These are phyloP conservation scores for Fulmarus glacialis DNA, from an alignment of 2,113 vertebrate genomes.

Conservation along the genomic window DNA sequence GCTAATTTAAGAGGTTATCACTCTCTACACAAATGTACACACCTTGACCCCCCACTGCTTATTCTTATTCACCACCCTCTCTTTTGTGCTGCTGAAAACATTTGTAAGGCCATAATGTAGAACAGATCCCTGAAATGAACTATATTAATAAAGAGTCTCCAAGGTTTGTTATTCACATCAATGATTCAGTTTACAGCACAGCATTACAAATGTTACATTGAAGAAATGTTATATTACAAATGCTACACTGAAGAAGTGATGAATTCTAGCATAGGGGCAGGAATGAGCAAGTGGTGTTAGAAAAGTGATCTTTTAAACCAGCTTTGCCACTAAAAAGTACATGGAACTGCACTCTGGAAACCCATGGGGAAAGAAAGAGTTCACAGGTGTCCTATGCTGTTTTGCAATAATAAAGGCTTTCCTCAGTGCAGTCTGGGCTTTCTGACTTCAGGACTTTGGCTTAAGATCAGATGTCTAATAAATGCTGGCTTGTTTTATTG, in stretches of 20 bases:
- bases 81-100: conserved; percentile 11
- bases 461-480: neutral
- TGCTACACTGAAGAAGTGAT: neutral
- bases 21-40: neutral
- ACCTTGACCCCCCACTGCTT: neutral
- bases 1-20: neutral
- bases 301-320: neutral
- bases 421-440: neutral
- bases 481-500: neutral
- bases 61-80: neutral
- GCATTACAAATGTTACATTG: neutral
- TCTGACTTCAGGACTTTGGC: neutral
- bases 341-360: neutral
- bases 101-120: neutral
- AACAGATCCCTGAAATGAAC: neutral
- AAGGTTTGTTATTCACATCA: neutral
- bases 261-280: neutral
- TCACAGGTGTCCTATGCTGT: neutral
- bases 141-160: neutral
- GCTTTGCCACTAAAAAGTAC: neutral
- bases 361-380: neutral
- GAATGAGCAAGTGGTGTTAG: neutral
- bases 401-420: neutral
- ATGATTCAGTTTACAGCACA: neutral
- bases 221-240: neutral